These are phyloP conservation scores for Mythimna ferrago DNA, from an alignment of 2,888 invertebrate genomes.

Conservation along the genomic window DNA sequence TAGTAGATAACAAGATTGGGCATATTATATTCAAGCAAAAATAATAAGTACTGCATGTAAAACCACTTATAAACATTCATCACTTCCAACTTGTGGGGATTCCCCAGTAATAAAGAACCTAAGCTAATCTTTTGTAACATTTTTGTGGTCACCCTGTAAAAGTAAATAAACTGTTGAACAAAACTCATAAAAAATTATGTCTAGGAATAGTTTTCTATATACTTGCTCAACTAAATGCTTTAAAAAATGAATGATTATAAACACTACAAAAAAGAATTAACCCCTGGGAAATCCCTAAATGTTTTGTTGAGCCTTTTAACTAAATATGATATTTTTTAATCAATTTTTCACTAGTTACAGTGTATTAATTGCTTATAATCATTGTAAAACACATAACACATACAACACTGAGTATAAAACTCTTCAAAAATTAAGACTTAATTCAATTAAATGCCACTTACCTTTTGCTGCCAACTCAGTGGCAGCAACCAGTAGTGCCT, in stretches of 20 bases:
- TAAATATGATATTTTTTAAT: neutral
- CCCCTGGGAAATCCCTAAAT: neutral
- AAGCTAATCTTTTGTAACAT: neutral
- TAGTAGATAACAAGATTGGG: constrained; percentile 32
- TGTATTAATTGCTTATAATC: neutral
- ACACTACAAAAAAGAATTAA: too few species aligned
- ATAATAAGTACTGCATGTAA: constrained; percentile 3
- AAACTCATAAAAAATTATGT: neutral
- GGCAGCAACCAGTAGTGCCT: constrained; percentile 96
- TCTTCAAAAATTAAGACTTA: constrained; percentile 6
- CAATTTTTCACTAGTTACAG: neutral
- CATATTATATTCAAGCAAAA: constrained; percentile 7
- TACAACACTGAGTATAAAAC: neutral
- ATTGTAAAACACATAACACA: neutral
- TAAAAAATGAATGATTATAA: neutral
- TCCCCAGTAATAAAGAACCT: constrained; percentile 32
- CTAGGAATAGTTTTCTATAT: neutral
- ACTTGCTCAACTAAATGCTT: neutral
- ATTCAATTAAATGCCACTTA: constrained; percentile 71
- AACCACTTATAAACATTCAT: constrained; percentile 17
- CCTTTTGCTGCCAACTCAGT: constrained; percentile 96
- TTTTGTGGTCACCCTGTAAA: neutral
- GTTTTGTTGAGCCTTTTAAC: neutral
- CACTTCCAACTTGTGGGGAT: constrained; percentile 24
- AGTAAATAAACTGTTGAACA: too few species aligned